Base-by-base conservation (phyloP, 2,888 invertebrate species). In the Diaphora mendica region DNA sequence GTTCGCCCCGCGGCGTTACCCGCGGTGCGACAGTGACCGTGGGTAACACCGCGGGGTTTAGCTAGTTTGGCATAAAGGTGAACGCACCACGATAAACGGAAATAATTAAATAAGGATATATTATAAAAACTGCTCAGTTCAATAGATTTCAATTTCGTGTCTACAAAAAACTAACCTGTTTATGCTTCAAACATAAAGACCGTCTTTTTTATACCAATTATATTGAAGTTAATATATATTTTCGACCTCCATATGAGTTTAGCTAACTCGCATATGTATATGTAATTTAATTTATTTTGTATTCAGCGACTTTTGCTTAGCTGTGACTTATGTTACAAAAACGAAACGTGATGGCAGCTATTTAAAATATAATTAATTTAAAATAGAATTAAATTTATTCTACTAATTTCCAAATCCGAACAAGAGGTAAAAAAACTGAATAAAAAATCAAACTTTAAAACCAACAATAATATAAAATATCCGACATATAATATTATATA, bases 151-250 rank as follows among this genome's bases (percentile, higher is more conserved):
- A 33, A 72, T 69, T 69, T 51, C 26, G 20, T 62, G 11, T 20
- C 65, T 17, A 39, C 30, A 68, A 77, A 73, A 78, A 78, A 78
- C 17, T 44, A 66, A 65, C 62, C 65, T 65, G 64, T 69, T 74
- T 74, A 64, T 35, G 64, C 30, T 68, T 70, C 69, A 69, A 72
- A 77, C 70, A 59, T 76, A 65, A 39, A 68, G 68, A 59, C 33
- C 30, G 68, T 11, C 7, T 65, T 66, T 67, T 81, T 77, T 81
- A 77, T 83, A 79, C 55, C 77, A 81, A 79, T 83, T 44, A 15
- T 67, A 26, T 71, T 75, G 75, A 83, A 83, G 35, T 64, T 70
- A 76, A 82, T 78, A 82, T 77, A n/a, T n/a, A n/a, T n/a, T 23
- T 79, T 78, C 66, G 74, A 8, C 79, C 76, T 79, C 74, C 70